These are phyloP conservation scores for Cecropterus lyciades DNA, from an alignment of 1,140 invertebrate genomes.

Conservation along the genomic window DNA sequence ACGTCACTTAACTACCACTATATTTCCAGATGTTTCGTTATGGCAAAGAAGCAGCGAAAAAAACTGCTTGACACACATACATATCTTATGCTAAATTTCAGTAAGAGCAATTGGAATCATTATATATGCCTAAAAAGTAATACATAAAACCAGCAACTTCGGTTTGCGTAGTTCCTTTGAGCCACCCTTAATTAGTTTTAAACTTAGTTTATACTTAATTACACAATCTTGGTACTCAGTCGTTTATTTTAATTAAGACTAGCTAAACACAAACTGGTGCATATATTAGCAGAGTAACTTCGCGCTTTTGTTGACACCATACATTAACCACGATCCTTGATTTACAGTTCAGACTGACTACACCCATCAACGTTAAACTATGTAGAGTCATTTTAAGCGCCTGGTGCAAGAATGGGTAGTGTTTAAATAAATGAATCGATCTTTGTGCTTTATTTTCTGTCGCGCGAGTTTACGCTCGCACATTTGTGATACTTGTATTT, in stretches of 20 bases:
- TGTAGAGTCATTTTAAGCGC: too few species aligned
- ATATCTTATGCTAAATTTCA: too few species aligned
- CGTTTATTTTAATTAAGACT: conserved; percentile 30
- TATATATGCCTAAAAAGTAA: neutral
- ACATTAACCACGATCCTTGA: neutral
- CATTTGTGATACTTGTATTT: too few species aligned
- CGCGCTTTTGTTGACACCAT: neutral
- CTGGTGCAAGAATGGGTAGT: too few species aligned
- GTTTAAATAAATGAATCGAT: too few species aligned
- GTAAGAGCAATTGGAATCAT: neutral
- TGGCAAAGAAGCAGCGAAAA: too few species aligned
- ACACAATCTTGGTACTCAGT: conserved; percentile 13
- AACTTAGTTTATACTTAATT: conserved; percentile 31
- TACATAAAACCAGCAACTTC: conserved; percentile 4
- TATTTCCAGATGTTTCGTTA: too few species aligned
- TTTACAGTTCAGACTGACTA: neutral
- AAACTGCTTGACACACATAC: too few species aligned
- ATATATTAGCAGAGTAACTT: conserved; percentile 1
- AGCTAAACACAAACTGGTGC: conserved; percentile 24
- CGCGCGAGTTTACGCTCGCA: too few species aligned
- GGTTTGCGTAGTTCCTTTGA: conserved; percentile 11
- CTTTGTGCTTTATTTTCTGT: too few species aligned
- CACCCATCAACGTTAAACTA: too few species aligned
- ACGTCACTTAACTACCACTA: too few species aligned
- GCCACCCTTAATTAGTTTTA: conserved; percentile 25